Conservation (phyloP, 2,888 invertebrate genomes). For the Lithodes maja region DNA sequence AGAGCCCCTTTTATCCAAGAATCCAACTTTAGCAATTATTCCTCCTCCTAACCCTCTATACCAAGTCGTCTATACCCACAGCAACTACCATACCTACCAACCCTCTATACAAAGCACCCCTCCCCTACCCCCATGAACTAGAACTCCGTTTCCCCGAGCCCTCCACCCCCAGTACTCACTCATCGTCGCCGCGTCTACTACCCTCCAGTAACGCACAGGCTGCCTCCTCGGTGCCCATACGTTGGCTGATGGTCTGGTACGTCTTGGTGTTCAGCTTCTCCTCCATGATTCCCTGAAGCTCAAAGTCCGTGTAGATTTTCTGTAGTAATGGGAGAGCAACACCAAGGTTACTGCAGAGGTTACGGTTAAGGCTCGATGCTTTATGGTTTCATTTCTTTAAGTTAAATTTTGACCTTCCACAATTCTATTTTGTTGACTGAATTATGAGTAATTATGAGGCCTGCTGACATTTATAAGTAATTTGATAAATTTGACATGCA, state of each 20-base stretch:
- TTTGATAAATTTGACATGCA: too few relatives aligned
- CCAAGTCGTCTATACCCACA: background rate
- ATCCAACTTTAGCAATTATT: too few relatives aligned
- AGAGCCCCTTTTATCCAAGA: too few relatives aligned
- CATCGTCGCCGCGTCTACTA: constrained; percentile 80
- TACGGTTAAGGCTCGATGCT: background rate
- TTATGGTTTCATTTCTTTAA: too few relatives aligned
- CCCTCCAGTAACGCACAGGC: constrained; percentile 91
- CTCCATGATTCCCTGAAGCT: constrained; percentile 98
- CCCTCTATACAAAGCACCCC: background rate
- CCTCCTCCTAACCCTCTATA: too few relatives aligned
- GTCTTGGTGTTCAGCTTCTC: constrained; percentile 96
- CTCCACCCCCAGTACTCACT: constrained; percentile 51
- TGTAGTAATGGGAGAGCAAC: constrained; percentile 74
- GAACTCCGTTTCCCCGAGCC: too few relatives aligned
- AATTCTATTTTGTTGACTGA: too few relatives aligned
- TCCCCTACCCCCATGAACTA: too few relatives aligned
- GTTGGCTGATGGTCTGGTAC: constrained; percentile 92
- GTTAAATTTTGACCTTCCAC: too few relatives aligned
- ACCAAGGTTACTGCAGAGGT: constrained; percentile 40
- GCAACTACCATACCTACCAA: background rate
- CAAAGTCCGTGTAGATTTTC: constrained; percentile 99
- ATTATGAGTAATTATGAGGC: too few relatives aligned
- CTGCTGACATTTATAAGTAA: too few relatives aligned
- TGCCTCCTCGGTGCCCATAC: constrained; percentile 98